Percentiles rank a stretch among this genome's conserved stretches.
Evolutionary conservation across 2,797 vertebrate genomes (phyloP).

Genomic region (Amblyraja radiata): DNA sequence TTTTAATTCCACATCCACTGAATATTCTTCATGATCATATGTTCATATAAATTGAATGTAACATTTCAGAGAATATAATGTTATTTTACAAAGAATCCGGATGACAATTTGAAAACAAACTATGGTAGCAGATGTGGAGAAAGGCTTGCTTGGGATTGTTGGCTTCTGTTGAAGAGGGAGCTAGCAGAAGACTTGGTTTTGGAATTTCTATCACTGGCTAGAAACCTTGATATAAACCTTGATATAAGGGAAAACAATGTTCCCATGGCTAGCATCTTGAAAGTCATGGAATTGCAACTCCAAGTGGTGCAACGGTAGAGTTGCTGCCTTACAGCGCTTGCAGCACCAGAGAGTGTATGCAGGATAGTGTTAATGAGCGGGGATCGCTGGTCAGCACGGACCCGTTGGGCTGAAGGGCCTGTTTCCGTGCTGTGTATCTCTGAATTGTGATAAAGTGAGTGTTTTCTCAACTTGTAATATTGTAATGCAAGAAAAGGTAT

Average conservation of each 20-base stretch:
- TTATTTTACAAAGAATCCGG: not conserved
- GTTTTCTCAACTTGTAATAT: not conserved
- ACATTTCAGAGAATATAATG: not conserved
- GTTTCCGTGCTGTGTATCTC: too few species aligned
- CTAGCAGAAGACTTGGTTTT: not conserved
- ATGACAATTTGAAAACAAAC: not conserved
- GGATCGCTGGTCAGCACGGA: too few species aligned
- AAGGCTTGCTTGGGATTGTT: not conserved
- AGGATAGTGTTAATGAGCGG: too few species aligned
- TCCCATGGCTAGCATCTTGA: conserved; percentile 16
- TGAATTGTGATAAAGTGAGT: conserved; percentile 7
- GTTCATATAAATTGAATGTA: not conserved
- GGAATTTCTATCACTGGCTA: too few species aligned
- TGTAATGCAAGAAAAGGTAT: not conserved
- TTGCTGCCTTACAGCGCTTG: too few species aligned
- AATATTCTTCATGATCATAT: not conserved
- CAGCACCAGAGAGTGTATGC: too few species aligned
- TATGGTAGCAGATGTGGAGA: not conserved
- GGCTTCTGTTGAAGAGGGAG: not conserved
- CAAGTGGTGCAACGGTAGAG: too few species aligned
- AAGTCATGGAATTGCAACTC: conserved; percentile 31
- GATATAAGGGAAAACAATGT: not conserved
- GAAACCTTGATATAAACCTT: not conserved
- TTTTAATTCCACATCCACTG: not conserved
- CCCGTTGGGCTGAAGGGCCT: too few species aligned